Conservation (phyloP, 2,888 invertebrate genomes). For the Parnassius apollo region DNA sequence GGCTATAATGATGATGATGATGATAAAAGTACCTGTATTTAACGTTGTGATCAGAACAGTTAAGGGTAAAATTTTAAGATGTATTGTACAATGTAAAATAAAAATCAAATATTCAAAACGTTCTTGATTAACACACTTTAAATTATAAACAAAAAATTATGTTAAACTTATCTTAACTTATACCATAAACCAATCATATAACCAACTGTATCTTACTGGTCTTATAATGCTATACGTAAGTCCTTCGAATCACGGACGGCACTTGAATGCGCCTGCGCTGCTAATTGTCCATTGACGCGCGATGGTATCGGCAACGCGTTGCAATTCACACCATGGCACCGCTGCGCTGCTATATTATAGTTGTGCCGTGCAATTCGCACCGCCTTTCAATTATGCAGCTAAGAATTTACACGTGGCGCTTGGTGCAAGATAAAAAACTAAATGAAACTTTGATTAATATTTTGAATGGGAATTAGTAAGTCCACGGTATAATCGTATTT, state of each 20-base stretch:
- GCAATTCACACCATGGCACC: constrained; percentile 27
- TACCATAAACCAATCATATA: not conserved
- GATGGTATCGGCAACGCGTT: constrained; percentile 29
- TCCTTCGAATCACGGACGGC: constrained; percentile 8
- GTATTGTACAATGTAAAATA: too few relatives aligned
- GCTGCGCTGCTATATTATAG: constrained; percentile 1
- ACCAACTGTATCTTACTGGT: constrained; percentile 3
- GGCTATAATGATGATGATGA: too few relatives aligned
- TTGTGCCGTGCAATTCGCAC: constrained; percentile 6
- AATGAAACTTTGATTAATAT: too few relatives aligned
- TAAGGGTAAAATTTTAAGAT: too few relatives aligned
- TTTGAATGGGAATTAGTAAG: too few relatives aligned
- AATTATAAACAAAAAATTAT: too few relatives aligned
- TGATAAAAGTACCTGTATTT: too few relatives aligned
- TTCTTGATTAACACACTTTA: too few relatives aligned
- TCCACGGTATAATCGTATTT: too few relatives aligned
- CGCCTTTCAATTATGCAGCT: constrained; percentile 22
- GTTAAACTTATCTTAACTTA: not conserved
- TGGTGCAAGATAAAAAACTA: constrained; percentile 11
- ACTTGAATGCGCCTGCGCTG: constrained; percentile 30
- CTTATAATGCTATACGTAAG: constrained; percentile 4
- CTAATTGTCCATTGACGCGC: constrained; percentile 31
- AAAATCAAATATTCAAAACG: too few relatives aligned
- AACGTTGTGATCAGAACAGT: too few relatives aligned
- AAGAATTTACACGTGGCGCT: constrained; percentile 13